Conservation (phyloP, 1,140 invertebrate species). For the Ruditapes philippinarum region DNA sequence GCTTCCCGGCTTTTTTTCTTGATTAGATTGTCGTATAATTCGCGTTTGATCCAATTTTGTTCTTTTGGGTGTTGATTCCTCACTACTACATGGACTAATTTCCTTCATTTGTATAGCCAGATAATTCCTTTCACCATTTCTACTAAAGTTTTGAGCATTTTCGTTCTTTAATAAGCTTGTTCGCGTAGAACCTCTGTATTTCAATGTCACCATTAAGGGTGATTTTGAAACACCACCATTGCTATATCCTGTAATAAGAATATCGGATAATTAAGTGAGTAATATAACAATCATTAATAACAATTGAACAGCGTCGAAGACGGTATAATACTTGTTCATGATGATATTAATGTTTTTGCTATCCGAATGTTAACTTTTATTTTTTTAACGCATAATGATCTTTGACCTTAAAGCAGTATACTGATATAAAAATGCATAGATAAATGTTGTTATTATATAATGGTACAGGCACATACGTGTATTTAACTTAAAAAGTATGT, state of each 20-base stretch:
- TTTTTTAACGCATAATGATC: no score
- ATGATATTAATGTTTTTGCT: no score
- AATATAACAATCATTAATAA: no score
- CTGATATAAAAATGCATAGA: no score
- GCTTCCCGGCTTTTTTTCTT: conserved; percentile 92
- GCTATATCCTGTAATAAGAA: background rate
- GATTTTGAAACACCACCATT: conserved; percentile 1
- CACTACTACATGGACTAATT: conserved; percentile 62
- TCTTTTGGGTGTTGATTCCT: conserved; percentile 65
- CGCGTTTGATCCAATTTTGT: conserved; percentile 54
- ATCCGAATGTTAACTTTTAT: no score
- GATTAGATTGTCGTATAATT: conserved; percentile 88
- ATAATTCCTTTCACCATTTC: conserved; percentile 28
- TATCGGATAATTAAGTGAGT: no score
- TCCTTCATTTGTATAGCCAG: conserved; percentile 57
- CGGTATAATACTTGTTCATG: no score
- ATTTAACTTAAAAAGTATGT: no score
- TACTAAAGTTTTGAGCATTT: background rate
- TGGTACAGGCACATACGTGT: background rate
- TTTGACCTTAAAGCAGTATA: no score
- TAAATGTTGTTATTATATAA: no score
- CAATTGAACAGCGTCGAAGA: no score
- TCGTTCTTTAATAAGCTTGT: conserved; percentile 27
- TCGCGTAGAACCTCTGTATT: background rate
- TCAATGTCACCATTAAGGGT: conserved; percentile 9